Evolutionary conservation across 2,888 invertebrate genomes (phyloP), one percentile per base, ranked within the genome.

Genomic region (Troides oblongomaculatus): DNA sequence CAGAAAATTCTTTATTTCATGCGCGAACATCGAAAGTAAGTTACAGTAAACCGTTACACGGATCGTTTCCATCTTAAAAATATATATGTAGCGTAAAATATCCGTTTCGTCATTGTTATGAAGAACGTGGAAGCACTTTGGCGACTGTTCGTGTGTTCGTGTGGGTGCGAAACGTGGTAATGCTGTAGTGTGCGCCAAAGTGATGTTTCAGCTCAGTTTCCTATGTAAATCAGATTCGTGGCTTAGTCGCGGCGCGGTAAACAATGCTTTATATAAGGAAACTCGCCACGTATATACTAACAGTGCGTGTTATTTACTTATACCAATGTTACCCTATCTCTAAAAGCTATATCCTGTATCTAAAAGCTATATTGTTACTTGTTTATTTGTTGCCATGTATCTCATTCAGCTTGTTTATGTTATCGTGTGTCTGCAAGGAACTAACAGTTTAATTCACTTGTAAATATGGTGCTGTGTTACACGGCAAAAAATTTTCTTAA

Each of bases 221-320:
- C 77, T 83, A 85, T 83, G 84, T 84, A 85, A 86, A 85, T 85
- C 78, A 79, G 77, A 81, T 84, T 82, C 83, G 81, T 81, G 81
- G 84, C 77, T 74, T 76, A 72, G 76, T 74, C 77, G 72, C 69
- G 71, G 62, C 64, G 73, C 64, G 68, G 74, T 73, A 74, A 75
- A 77, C 75, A 75, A 74, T 73, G 73, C 64, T 74, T 73, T 74
- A 72, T 67, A 59, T 64, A 63, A 69, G 70, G 73, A 71, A 66
- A 72, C 69, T 68, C 72, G 25, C 70, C 60, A 68, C 70, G 71
- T 72, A 72, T 72, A 71, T 66, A 68, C 71, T 71, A 62, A 69
- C 65, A 64, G 62, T 62, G 56, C 39, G n/a, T 39, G 50, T 56
- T 67, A 57, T 64, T 71, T 71, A 53, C 53, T 53, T n/a, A 53